Evolutionary conservation across 2,797 vertebrate species (phyloP).

Genomic region (Sebastes oblongus): DNA sequence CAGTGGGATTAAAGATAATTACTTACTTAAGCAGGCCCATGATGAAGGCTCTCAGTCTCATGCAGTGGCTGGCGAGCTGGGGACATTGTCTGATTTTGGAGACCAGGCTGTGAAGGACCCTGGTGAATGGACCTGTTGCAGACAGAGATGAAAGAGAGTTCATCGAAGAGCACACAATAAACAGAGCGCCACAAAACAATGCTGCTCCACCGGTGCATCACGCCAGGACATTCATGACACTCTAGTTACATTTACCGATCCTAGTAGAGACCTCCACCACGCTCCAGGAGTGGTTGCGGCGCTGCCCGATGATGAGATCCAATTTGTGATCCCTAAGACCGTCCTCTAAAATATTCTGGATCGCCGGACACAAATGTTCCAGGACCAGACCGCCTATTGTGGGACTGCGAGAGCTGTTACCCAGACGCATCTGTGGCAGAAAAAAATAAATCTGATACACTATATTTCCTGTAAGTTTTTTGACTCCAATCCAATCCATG

Average conservation of each 20-base stretch:
- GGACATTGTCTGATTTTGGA: slow-evolving; percentile 87
- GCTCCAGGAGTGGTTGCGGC: slow-evolving; percentile 90
- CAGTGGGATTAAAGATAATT: background rate
- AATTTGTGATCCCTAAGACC: slow-evolving; percentile 92
- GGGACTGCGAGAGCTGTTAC: slow-evolving; percentile 92
- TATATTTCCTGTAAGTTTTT: slow-evolving; percentile 15
- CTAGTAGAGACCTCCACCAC: slow-evolving; percentile 91
- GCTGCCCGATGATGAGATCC: slow-evolving; percentile 91
- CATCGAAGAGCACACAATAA: background rate
- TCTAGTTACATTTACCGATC: slow-evolving; percentile 78
- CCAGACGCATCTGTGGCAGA: slow-evolving; percentile 87
- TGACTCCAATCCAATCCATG: background rate
- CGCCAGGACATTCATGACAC: background rate
- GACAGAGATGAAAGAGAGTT: background rate
- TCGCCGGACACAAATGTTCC: slow-evolving; percentile 92
- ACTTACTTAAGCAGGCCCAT: slow-evolving; percentile 95
- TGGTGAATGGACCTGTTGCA: slow-evolving; percentile 87
- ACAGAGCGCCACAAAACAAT: background rate
- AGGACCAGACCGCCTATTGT: slow-evolving; percentile 90
- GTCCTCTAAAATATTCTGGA: slow-evolving; percentile 90
- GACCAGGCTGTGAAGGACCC: slow-evolving; percentile 87
- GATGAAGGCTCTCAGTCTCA: slow-evolving; percentile 93
- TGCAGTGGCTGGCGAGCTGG: slow-evolving; percentile 87
- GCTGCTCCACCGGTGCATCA: background rate
- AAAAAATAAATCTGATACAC: slow-evolving; percentile 2